Conservation (phyloP, 2,797 vertebrate genomes). For the Crocodylus rhombifer region DNA sequence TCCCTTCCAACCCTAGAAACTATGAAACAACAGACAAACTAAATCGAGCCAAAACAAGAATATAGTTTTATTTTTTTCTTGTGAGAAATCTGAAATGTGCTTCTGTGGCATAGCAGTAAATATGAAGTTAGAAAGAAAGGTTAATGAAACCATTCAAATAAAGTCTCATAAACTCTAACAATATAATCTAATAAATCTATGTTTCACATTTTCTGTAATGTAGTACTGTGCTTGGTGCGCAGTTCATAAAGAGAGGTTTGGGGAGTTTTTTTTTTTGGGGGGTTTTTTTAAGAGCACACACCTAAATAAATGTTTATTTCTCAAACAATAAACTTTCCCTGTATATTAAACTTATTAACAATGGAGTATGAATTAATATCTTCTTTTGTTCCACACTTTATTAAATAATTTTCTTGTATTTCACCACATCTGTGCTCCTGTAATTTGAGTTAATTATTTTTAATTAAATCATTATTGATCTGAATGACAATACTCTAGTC, state of each 20-base stretch:
- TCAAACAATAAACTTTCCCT: background rate
- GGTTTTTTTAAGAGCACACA: background rate
- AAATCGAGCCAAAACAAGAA: background rate
- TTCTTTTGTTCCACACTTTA: background rate
- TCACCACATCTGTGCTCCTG: fast-evolving
- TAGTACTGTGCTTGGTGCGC: background rate
- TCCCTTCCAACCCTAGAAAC: too few species aligned
- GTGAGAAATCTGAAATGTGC: background rate
- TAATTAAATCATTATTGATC: background rate
- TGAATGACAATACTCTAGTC: fast-evolving
- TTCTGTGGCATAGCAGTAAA: background rate
- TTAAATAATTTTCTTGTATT: background rate
- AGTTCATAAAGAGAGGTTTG: background rate
- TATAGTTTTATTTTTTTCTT: background rate
- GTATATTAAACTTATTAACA: background rate
- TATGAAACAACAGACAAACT: background rate
- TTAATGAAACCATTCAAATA: background rate
- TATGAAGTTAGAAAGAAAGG: background rate
- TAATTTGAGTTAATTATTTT: background rate
- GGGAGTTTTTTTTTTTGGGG: too few species aligned
- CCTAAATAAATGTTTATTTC: background rate
- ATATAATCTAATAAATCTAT: background rate
- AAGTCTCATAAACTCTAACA: background rate
- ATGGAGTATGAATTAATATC: background rate
- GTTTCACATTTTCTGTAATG: background rate